Base-by-base conservation (phyloP, 2,797 vertebrate species). In the Halcyon leucocephala region DNA sequence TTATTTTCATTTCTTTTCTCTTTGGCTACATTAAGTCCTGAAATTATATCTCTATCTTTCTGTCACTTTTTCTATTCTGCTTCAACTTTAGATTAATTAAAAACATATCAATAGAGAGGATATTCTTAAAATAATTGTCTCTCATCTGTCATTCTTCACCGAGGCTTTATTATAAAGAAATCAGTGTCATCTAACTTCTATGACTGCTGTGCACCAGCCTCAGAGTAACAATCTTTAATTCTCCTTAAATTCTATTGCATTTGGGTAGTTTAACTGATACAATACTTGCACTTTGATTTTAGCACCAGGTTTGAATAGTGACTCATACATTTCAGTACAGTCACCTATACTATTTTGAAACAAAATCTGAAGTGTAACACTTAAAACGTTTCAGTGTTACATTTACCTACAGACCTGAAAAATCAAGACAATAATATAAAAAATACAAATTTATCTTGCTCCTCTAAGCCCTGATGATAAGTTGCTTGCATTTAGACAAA, bases 1-100 rank as follows among this genome's bases (percentile, higher is more conserved):
- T 62, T 49, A 31, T 69, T 73, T 80, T 9, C 4, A 26, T 57
- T 54, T 66, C 4, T 81, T 85, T 81, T 76, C 26, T 81, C 17
- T 55, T 51, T 22, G 13, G 7, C 9, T 64, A 37, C 6, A 14
- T 48, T 82, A 72, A 31, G 14, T 10, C 22, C 31, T 31, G 31
- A 71, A 61, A 39, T 33, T n/a, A 1, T 70, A 41, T 52, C 10
- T 46, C 10, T 1, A 1, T 65, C 22, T 60, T 65, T 1, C 0
- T 58, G 25, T 28, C 39, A 9, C 10, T 26, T 89, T 80, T 37
- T 54, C 7, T 65, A 14, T 42, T 78, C 28, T 37, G 72, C n/a
- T 78, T 78, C 16, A 65, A 33, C 21, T 61, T 60, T 37, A 71
- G 69, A 54, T 42, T 58, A 41, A 66, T 39, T 51, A 29, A 82